Percentiles rank a stretch among this genome's conserved stretches.
phyloP scores from a whole-genome alignment of 2,113 vertebrate species.

The Rutilus rutilus region DNA sequence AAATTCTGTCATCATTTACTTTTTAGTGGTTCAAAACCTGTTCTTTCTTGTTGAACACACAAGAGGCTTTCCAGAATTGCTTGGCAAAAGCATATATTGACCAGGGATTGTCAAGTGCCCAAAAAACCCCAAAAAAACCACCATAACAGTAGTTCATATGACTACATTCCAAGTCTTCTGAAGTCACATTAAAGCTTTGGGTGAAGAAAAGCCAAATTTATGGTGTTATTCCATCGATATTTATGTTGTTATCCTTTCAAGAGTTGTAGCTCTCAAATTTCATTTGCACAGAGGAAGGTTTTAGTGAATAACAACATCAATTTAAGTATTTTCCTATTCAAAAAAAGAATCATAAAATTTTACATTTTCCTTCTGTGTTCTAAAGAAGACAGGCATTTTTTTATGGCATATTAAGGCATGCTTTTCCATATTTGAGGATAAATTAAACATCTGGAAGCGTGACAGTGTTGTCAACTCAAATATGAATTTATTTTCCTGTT shows the following conservation, averaged over 20 bases:
- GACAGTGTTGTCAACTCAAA: slow-evolving; percentile 56
- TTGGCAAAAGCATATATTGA: neutral
- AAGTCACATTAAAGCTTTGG: neutral
- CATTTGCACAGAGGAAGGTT: no score
- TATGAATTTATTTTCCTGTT: slow-evolving; percentile 58
- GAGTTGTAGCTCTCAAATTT: neutral
- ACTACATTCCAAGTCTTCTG: neutral
- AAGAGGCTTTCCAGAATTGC: neutral
- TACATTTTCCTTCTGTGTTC: no score
- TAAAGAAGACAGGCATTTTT: neutral
- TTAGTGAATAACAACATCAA: no score
- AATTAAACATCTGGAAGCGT: slow-evolving; percentile 58
- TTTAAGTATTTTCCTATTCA: no score
- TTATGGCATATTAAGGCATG: neutral
- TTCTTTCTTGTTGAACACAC: neutral
- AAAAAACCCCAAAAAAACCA: neutral
- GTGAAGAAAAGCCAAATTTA: neutral
- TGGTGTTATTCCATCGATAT: neutral
- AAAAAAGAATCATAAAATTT: neutral
- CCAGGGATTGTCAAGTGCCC: neutral
- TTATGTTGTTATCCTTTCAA: neutral
- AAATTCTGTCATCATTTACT: no score
- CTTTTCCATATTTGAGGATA: neutral
- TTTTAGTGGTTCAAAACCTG: no score
- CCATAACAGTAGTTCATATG: neutral